phyloP scores from a whole-genome alignment of 2,797 vertebrate species.

The Meda fulgida region DNA sequence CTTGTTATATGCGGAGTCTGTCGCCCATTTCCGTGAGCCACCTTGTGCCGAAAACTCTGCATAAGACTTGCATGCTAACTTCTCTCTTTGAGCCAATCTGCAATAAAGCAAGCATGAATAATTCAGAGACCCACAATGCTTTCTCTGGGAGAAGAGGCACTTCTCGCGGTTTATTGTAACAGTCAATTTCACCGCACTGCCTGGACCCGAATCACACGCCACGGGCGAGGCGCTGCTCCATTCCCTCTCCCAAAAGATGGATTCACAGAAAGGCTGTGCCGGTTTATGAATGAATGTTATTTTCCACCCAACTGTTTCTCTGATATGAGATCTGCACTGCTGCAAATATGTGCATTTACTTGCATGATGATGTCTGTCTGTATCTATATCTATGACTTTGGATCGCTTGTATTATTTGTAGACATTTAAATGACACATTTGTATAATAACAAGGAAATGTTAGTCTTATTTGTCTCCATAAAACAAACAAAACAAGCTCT shows the following conservation, averaged over 20 bases:
- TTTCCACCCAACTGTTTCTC: not conserved
- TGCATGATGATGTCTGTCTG: not conserved
- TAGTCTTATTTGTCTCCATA: too few species aligned
- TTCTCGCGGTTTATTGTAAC: constrained; percentile 56
- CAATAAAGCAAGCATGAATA: constrained; percentile 67
- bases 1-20: constrained; percentile 40
- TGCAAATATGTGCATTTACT: not conserved
- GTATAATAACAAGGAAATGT: not conserved
- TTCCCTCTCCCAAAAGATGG: constrained; percentile 6
- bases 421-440: too few species aligned
- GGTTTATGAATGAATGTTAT: constrained; percentile 17
- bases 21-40: constrained; percentile 48
- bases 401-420: too few species aligned
- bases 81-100: constrained; percentile 58
- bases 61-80: constrained; percentile 58
- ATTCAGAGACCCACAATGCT: constrained; percentile 63
- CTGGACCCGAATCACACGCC: constrained; percentile 35
- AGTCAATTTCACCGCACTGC: constrained; percentile 59
- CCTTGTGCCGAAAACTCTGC: constrained; percentile 30
- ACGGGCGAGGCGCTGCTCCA: constrained; percentile 32
- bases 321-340: not conserved
- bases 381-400: not conserved
- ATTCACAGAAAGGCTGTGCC: not conserved
- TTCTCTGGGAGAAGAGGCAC: constrained; percentile 58
- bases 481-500: not conserved